These are phyloP conservation scores for Phylloscopus collybita DNA, from an alignment of 2,797 vertebrate genomes.

Conservation along the genomic window DNA sequence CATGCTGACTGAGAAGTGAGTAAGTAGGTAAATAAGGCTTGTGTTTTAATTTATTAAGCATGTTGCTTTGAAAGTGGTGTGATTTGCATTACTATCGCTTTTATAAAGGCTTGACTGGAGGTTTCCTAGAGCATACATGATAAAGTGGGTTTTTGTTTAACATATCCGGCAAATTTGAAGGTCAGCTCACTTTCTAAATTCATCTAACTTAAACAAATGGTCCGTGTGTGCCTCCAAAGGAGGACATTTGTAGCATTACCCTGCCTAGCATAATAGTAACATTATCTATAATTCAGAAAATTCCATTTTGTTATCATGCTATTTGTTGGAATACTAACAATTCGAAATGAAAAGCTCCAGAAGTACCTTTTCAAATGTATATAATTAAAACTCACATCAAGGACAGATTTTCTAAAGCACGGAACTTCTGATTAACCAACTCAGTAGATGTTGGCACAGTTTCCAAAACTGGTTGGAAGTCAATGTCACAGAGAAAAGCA, in stretches of 20 bases:
- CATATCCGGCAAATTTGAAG: background rate
- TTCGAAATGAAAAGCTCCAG: background rate
- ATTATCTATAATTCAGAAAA: background rate
- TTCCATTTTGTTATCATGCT: background rate
- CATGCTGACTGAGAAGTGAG: background rate
- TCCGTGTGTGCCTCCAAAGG: rapidly evolving
- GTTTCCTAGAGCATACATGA: background rate
- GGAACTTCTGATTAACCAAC: background rate
- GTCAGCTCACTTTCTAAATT: background rate
- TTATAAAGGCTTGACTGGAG: background rate
- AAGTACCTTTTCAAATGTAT: background rate
- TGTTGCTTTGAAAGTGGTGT: background rate
- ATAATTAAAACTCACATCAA: background rate
- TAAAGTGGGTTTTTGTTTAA: background rate
- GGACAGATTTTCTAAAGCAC: background rate
- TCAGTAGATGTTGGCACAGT: background rate
- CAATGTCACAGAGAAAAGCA: background rate
- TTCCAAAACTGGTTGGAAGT: background rate
- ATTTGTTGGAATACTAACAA: background rate
- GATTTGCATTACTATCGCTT: background rate
- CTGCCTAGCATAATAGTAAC: background rate
- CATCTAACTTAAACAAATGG: background rate
- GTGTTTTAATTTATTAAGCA: slow-evolving; percentile 36
- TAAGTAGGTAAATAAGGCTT: slow-evolving; percentile 1
- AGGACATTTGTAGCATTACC: background rate